Conservation (phyloP, 2,888 invertebrate species). For the Thalpophila matura region DNA sequence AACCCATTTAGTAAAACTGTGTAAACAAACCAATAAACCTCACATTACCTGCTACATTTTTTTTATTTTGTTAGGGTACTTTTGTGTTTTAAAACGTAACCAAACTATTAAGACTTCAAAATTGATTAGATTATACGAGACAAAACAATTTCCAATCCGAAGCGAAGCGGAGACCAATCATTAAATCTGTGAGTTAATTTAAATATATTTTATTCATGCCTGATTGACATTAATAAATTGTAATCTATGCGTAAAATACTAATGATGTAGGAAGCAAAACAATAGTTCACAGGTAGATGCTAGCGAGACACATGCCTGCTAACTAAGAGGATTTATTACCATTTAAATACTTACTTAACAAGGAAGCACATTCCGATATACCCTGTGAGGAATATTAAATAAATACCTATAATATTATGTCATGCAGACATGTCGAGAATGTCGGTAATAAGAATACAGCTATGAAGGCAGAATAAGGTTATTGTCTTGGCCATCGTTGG, state of each 20-base stretch:
- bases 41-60: too few relatives aligned
- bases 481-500: background rate
- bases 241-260: slow-evolving; percentile 43
- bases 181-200: too few relatives aligned
- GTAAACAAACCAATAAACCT: background rate
- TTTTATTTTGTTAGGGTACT: too few relatives aligned
- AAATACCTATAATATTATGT: slow-evolving; percentile 39
- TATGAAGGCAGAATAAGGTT: slow-evolving; percentile 7
- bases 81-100: too few relatives aligned
- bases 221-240: slow-evolving; percentile 13
- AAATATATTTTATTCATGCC: slow-evolving; percentile 15
- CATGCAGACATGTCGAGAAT: slow-evolving; percentile 26
- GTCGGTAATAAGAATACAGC: slow-evolving; percentile 2
- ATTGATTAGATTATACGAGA: background rate
- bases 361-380: slow-evolving; percentile 54
- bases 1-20: too few relatives aligned
- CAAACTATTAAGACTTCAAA: background rate
- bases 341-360: slow-evolving; percentile 43
- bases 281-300: slow-evolving; percentile 42
- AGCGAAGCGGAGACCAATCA: too few relatives aligned
- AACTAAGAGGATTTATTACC: slow-evolving; percentile 51
- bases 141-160: slow-evolving; percentile 2
- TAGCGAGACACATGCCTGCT: slow-evolving; percentile 43
- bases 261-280: slow-evolving; percentile 57
- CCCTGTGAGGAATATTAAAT: slow-evolving; percentile 40